Conservation (phyloP, 1,140 invertebrate species). For the Pseudomyrmex cubaensis region DNA sequence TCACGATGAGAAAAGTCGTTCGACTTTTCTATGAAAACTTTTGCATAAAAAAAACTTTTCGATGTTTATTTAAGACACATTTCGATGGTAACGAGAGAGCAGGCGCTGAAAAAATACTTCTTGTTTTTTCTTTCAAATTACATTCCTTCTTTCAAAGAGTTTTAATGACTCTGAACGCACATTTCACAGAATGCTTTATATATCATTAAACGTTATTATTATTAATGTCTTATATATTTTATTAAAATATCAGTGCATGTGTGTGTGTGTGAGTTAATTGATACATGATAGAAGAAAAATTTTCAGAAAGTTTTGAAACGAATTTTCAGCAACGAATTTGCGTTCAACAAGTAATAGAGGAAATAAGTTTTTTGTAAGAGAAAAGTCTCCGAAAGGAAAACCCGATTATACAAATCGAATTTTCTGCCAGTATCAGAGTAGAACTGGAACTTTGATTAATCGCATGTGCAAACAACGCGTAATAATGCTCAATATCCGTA, state of each 20-base stretch:
- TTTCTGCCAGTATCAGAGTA: not conserved
- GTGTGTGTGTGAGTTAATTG: too few relatives aligned
- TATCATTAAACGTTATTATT: too few relatives aligned
- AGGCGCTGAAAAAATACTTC: not conserved
- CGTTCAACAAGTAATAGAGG: constrained; percentile 17
- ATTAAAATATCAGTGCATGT: not conserved
- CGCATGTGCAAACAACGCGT: constrained; percentile 38
- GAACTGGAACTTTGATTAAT: constrained; percentile 51
- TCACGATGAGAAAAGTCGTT: constrained; percentile 21
- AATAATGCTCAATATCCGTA: constrained; percentile 40
- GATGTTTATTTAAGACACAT: constrained; percentile 28
- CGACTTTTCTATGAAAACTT: constrained; percentile 32
- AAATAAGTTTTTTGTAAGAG: not conserved
- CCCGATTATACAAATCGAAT: constrained; percentile 21
- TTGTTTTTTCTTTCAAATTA: too few relatives aligned
- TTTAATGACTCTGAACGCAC: too few relatives aligned
- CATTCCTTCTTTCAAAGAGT: too few relatives aligned
- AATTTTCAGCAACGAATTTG: not conserved
- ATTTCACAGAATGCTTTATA: too few relatives aligned
- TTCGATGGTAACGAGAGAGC: constrained; percentile 33
- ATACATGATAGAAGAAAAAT: not conserved
- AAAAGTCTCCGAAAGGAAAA: not conserved
- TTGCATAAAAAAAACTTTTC: constrained; percentile 45
- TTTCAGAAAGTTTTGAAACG: not conserved
- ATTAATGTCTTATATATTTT: not conserved